Percentiles rank a stretch among this genome's conserved stretches.
phyloP scores from a whole-genome alignment of 2,113 vertebrate species.

The Campylorhamphus procurvoides region DNA sequence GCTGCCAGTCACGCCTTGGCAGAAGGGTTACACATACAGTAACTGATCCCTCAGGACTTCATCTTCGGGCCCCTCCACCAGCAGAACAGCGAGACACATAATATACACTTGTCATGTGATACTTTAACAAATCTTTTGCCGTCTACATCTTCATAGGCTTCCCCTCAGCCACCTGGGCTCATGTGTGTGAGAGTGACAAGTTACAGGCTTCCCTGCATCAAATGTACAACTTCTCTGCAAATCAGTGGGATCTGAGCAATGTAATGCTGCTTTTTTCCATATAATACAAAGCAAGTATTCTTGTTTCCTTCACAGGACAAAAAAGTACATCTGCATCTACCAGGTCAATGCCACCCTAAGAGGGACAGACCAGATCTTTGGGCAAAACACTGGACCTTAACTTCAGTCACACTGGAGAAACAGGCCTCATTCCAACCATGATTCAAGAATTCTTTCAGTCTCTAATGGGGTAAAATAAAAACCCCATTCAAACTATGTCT shows the following conservation, averaged over 20 bases:
- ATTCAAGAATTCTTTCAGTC: not conserved
- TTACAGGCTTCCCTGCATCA: not conserved
- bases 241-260: not conserved
- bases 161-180: not conserved
- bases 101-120: slow-evolving; percentile 37
- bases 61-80: slow-evolving; percentile 4
- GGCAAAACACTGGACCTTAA: not conserved
- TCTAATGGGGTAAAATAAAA: not conserved
- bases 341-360: not conserved
- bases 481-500: not conserved
- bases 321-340: not conserved
- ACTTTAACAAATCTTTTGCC: slow-evolving; percentile 52
- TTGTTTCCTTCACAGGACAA: not conserved
- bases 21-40: slow-evolving; percentile 19
- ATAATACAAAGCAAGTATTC: not conserved
- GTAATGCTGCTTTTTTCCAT: not conserved
- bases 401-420: not conserved
- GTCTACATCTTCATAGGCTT: slow-evolving; percentile 44
- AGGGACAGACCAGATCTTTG: not conserved
- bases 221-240: not conserved
- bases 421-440: not conserved
- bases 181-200: not conserved
- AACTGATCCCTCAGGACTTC: slow-evolving; percentile 42
- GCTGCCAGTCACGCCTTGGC: slow-evolving; percentile 59
- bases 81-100: slow-evolving; percentile 9